Base-by-base conservation (phyloP, 2,888 invertebrate genomes). In the Rotaria sp. region DNA sequence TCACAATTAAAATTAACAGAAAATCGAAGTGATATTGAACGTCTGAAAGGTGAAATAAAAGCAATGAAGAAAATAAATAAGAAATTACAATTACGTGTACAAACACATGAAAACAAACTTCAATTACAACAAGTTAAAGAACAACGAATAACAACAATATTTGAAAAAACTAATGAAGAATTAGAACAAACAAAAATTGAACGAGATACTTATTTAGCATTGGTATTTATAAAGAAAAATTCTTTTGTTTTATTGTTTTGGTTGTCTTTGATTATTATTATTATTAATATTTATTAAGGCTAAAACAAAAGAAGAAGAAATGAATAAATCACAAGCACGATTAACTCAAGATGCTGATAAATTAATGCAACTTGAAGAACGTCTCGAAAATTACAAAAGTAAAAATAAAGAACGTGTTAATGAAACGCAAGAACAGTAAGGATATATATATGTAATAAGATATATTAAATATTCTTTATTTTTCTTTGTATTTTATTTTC, bases 121-220 rank as follows among this genome's bases (percentile, higher is more conserved):
- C 89, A 90, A 86, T 88, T 89, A 30, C 89, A 90, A 10, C 90
- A 90, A 85, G 88, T 88, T 84, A 90, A 90, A 86, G 90, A 90
- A 85, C 87, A 89, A 87, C 88, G 89, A 1, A 89, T 89, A 15
- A 45, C 89, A 90, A 85, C 89, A 89, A 35, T 89, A 90, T 50
- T 88, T 15, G 41, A 35, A 21, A 57, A 85, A 30, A 35, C 75
- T 10, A 80, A 7, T 13, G 50, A 80, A 10, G 86, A 91, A 90
- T 90, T 90, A 74, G 90, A 90, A 86, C 89, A 89, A 87, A 89
- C 89, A 84, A 90, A 90, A 74, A 87, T 89, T 87, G 91, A 91
- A 87, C 88, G 90, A 87, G 90, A 90, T 87, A 89, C 89, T 18
- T 89, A 89, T 85, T 89, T 89, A 48, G 89, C 89, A 89, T 89